phyloP scores from a whole-genome alignment of 2,888 invertebrate species.

The Xestia c-nigrum region DNA sequence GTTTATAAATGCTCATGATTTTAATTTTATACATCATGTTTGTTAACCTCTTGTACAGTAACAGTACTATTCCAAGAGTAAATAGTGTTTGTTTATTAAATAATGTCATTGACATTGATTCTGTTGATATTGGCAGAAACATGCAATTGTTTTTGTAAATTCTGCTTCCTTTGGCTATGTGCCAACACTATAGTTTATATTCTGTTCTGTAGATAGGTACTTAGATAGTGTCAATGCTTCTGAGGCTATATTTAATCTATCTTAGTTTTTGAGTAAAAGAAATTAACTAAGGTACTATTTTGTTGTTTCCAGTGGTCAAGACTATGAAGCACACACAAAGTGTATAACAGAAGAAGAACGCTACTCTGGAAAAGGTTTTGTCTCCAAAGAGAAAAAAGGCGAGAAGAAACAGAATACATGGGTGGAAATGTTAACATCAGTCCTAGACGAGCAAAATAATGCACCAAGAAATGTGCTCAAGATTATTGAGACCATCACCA shows the following conservation, averaged over 20 bases:
- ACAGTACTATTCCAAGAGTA: background rate
- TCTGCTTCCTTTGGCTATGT: slow-evolving; percentile 33
- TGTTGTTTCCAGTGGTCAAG: slow-evolving; percentile 91
- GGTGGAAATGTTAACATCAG: slow-evolving; percentile 93
- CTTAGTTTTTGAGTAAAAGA: background rate
- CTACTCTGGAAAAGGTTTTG: slow-evolving; percentile 96
- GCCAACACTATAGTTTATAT: slow-evolving; percentile 14
- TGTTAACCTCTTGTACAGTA: background rate
- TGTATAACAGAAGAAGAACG: slow-evolving; percentile 96
- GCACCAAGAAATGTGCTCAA: slow-evolving; percentile 90
- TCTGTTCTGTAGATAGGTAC: background rate
- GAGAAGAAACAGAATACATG: slow-evolving; percentile 96
- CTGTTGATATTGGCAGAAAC: slow-evolving; percentile 20
- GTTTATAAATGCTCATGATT: background rate
- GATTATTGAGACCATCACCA: slow-evolving; percentile 92
- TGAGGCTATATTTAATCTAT: background rate
- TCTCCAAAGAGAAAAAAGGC: slow-evolving; percentile 95
- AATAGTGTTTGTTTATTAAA: background rate
- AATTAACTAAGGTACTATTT: background rate
- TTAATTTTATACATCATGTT: background rate
- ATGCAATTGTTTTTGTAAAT: background rate
- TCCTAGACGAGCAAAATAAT: slow-evolving; percentile 90
- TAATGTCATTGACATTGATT: slow-evolving; percentile 25
- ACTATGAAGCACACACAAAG: slow-evolving; percentile 94
- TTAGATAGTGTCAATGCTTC: background rate